Evolutionary conservation across 2,113 vertebrate genomes (phyloP).

Genomic region (Rhineura floridana): DNA sequence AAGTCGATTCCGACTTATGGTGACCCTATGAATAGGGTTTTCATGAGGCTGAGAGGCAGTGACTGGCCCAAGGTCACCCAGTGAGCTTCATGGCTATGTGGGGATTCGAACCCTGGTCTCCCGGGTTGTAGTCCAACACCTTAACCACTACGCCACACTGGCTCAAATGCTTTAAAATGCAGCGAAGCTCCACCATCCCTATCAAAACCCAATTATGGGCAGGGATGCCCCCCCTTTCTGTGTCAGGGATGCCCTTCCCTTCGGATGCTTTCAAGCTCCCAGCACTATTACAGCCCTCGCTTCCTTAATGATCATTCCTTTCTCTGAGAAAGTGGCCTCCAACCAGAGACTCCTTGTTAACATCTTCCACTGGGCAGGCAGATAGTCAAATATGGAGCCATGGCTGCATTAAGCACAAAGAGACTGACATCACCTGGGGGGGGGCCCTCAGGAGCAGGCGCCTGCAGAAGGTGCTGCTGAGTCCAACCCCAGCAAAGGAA

Average conservation of each 20-base stretch:
- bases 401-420: neutral
- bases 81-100: too few relatives aligned
- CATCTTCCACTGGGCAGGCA: conserved; percentile 48
- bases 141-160: too few relatives aligned
- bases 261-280: neutral
- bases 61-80: too few relatives aligned
- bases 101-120: too few relatives aligned
- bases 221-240: neutral
- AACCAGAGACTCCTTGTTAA: conserved; percentile 54
- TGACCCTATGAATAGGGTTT: too few relatives aligned
- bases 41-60: too few relatives aligned
- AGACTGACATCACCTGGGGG: conserved; percentile 19
- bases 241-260: neutral
- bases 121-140: too few relatives aligned
- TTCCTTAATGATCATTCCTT: conserved; percentile 63
- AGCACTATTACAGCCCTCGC: conserved; percentile 28
- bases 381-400: conserved; percentile 37
- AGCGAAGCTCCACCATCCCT: neutral
- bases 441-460: too few relatives aligned
- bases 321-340: conserved; percentile 57
- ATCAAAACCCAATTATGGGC: neutral
- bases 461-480: neutral
- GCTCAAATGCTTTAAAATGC: neutral
- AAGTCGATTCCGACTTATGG: too few relatives aligned
- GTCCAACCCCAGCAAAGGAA: neutral